Evolutionary conservation across 1,140 invertebrate species (phyloP).

Genomic region (Callitettix versicolor): DNA sequence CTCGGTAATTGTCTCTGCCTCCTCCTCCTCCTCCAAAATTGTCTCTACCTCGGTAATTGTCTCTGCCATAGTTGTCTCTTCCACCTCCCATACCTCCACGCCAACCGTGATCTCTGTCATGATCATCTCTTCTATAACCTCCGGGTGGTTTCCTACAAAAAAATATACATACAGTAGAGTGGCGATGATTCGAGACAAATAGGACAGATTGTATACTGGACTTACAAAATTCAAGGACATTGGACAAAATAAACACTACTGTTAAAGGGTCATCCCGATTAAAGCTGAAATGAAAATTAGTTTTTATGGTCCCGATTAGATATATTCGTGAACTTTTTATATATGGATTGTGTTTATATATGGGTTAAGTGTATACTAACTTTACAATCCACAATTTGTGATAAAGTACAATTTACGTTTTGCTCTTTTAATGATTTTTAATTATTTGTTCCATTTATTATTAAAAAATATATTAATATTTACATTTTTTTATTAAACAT

Average conservation of each 20-base stretch:
- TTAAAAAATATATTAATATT: background rate
- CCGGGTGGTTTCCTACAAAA: background rate
- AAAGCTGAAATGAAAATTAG: background rate
- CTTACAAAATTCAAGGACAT: background rate
- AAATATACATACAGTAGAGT: background rate
- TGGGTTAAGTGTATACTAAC: background rate
- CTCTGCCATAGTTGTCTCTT: background rate
- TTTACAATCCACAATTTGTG: background rate
- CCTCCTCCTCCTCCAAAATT: slow-evolving; percentile 1
- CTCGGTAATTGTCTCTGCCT: slow-evolving; percentile 6
- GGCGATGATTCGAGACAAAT: background rate
- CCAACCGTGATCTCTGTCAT: background rate
- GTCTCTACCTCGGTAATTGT: background rate
- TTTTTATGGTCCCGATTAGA: too few relatives aligned
- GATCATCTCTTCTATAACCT: background rate
- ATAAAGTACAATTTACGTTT: background rate
- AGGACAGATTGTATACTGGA: background rate
- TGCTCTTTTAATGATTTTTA: background rate
- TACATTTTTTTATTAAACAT: too few relatives aligned
- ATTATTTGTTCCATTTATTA: background rate
- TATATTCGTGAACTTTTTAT: too few relatives aligned
- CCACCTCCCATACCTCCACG: background rate
- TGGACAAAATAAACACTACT: background rate
- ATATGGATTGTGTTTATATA: too few relatives aligned
- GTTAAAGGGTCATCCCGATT: background rate